These are phyloP conservation scores for Tenebrio molitor DNA, from an alignment of 1,140 invertebrate genomes.

Conservation along the genomic window DNA sequence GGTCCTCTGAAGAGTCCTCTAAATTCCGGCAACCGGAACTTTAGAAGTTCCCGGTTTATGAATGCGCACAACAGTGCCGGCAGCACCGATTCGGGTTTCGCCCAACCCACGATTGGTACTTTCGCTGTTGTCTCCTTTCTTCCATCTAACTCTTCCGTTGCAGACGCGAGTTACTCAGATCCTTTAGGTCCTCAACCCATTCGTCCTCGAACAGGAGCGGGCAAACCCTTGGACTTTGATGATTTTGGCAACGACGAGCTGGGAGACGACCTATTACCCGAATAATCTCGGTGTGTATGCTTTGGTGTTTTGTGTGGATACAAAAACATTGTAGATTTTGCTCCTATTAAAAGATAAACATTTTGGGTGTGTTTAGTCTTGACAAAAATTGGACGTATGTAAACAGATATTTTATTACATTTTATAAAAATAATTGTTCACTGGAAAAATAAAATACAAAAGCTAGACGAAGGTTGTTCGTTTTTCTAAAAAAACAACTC, in stretches of 20 bases:
- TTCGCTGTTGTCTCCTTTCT: constrained; percentile 5
- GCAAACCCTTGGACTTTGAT: constrained; percentile 76
- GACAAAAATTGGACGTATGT: neutral
- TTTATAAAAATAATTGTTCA: constrained; percentile 35
- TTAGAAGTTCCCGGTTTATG: constrained; percentile 54
- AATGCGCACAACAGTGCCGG: constrained; percentile 61
- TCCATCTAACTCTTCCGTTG: constrained; percentile 12
- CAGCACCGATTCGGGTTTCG: constrained; percentile 64
- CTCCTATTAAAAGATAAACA: too few species aligned
- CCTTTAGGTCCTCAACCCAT: constrained; percentile 80
- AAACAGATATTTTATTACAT: constrained; percentile 10
- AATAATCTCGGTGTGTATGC: constrained; percentile 68
- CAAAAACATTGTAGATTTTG: neutral
- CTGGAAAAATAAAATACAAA: neutral
- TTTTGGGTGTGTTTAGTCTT: too few species aligned
- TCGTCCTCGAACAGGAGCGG: constrained; percentile 82
- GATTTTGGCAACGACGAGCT: constrained; percentile 87
- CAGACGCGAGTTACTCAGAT: constrained; percentile 80
- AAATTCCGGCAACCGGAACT: constrained; percentile 59
- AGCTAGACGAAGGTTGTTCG: neutral
- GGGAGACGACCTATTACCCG: constrained; percentile 85
- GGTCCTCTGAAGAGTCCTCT: constrained; percentile 58
- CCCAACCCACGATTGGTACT: constrained; percentile 55
- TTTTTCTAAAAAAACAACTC: neutral
- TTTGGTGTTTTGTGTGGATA: neutral